Evolutionary conservation across 2,888 invertebrate species (phyloP), one percentile per base, ranked within the genome.

Genomic region (Drosophila kambysellisi): DNA sequence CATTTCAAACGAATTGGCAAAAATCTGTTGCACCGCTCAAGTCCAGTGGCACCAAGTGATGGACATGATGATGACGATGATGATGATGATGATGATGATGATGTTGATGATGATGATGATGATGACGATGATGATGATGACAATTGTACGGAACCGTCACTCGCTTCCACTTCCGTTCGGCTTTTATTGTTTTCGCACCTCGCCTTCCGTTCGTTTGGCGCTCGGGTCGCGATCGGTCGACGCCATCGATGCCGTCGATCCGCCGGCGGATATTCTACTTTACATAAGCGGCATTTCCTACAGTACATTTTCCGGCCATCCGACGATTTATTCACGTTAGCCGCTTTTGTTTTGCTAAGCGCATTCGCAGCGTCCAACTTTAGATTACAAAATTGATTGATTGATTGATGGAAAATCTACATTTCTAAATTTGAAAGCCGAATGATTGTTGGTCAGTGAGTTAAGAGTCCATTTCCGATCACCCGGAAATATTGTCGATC

Each of bases 191-290:
- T 85, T 81, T 85, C 88, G 87, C 83, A 88, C 79, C 82, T 72
- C 70, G 70, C 64, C 70, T 74, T 74, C 80, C 76, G 76, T 71
- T 71, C 66, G 43, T 54, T 15, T 32, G 54, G 35, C 58, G 56
- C 54, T 61, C 51, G 64, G 65, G 52, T 78, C 73, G 54, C 58
- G 53, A 20, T 68, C 74, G 74, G 63, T 58, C 69, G 64, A 74
- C 61, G 71, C 12, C 65, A 43, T 50, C 62, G 50, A 53, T 59
- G 71, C 12, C 65, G 37, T 50, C 62, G 50, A 53, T 59, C 25
- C 25, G 78, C 68, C 85, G 81, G 89, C 90, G 90, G 90, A 90
- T 88, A 90, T 90, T 90, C 91, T 90, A 91, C 91, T 91, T 91
- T 90, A 91, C 82, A 91, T 91, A 91, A 89, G 89, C 90, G 89